Base-by-base conservation (phyloP, 2,113 vertebrate genomes). In the Tinamus guttatus region DNA sequence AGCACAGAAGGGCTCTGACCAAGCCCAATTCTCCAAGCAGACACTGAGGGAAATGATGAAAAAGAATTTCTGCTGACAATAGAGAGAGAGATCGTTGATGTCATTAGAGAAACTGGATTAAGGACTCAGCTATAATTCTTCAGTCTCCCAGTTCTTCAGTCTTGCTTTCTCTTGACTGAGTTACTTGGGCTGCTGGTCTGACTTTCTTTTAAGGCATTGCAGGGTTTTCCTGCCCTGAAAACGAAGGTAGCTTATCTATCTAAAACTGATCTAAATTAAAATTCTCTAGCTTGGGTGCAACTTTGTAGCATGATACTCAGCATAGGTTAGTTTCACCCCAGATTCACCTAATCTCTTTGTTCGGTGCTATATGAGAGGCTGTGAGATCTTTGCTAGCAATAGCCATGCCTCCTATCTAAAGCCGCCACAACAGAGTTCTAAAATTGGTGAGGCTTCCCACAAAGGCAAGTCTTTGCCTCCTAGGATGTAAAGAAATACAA, bases 311-410 rank as follows among this genome's bases (percentile, higher is more conserved):
- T 38, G 24, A 41, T 18, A 14, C 3, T 11, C 17, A 13, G 34
- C 49, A 67, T 18, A 38, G 20, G 21, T 16, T 36, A 65, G 8
- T 22, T n/a, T 40, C 17, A 43, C 34, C 36, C 32, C 49, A 22
- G 74, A 5, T 92, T 93, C 40, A n/a, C 10, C 19, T 64, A 24
- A 7, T 27, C 11, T 79, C 52, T 49, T 60, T 52, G 7, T 49
- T 85, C 16, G 7, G 65, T 0, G 0, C 24, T 79, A 12, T 12
- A 38, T 27, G 19, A 52, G 28, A 0, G 0, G 30, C 60, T 81
- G 22, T 43, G 20, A 14, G 4, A 9, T 68, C 28, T 92, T 25
- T 79, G 41, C 49, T 74, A 69, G 22, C 60, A 69, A 71, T 56
- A 40, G 47, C 32, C 25, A 3, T 13, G 30, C 15, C 24, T 78